Percentiles rank a stretch among this genome's conserved stretches.
phyloP scores from a whole-genome alignment of 2,113 vertebrate species.

The Naja naja region DNA sequence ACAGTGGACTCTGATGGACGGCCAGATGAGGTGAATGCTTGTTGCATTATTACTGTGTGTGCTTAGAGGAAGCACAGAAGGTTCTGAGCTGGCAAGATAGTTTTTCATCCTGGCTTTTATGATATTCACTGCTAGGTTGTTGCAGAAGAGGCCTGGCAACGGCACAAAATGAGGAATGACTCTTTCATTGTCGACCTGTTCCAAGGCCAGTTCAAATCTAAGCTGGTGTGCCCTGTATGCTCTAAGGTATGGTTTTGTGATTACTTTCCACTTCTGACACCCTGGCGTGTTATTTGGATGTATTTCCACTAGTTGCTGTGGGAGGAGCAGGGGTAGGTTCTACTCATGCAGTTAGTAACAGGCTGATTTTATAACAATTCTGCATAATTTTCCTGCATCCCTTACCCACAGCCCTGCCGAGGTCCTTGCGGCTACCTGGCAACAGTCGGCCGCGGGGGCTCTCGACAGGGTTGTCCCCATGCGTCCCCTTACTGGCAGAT shows the following conservation, averaged over 20 bases:
- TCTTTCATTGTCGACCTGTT: constrained; percentile 98
- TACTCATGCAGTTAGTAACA: neutral
- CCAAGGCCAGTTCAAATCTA: constrained; percentile 98
- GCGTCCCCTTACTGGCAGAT: too few species aligned
- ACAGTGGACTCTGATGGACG: constrained; percentile 94
- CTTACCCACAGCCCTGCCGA: too few species aligned
- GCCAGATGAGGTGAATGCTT: constrained; percentile 82
- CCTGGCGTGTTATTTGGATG: neutral
- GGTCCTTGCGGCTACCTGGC: too few species aligned
- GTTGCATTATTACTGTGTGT: neutral
- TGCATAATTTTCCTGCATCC: too few species aligned
- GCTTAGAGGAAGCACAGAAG: neutral
- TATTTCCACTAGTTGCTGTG: neutral
- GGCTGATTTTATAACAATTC: neutral
- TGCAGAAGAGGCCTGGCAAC: constrained; percentile 96
- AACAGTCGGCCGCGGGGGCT: too few species aligned
- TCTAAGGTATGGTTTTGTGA: constrained; percentile 81
- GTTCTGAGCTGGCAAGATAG: neutral
- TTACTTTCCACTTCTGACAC: neutral
- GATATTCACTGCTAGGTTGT: constrained; percentile 78
- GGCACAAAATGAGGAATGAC: constrained; percentile 97
- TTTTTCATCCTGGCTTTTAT: constrained; percentile 27
- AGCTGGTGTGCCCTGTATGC: constrained; percentile 94
- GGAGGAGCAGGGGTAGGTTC: too few species aligned
- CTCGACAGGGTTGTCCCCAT: too few species aligned